These are phyloP conservation scores for Mechanitis messenoides DNA, from an alignment of 2,888 invertebrate species.

Conservation along the genomic window DNA sequence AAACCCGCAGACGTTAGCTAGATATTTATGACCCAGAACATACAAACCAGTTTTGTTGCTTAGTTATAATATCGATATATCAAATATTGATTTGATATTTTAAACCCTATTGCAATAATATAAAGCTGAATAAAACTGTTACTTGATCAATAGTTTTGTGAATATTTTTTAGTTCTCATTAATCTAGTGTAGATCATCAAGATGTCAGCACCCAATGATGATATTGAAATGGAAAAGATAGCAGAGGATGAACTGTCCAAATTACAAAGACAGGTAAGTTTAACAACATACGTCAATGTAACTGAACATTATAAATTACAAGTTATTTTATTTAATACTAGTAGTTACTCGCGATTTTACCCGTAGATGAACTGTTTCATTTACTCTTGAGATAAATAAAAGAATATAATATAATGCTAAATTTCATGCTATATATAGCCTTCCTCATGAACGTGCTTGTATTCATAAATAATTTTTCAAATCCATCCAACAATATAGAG, in stretches of 20 bases:
- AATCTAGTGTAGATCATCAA: constrained; percentile 21
- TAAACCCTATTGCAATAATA: too few relatives aligned
- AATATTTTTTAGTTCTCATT: background rate
- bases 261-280: constrained; percentile 82
- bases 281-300: background rate
- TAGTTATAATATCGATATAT: constrained; percentile 30
- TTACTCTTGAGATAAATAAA: too few relatives aligned
- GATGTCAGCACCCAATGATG: constrained; percentile 70
- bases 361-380: too few relatives aligned
- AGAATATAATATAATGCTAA: too few relatives aligned
- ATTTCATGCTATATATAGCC: too few relatives aligned
- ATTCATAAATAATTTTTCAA: too few relatives aligned
- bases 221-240: constrained; percentile 84
- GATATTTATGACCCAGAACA: too few relatives aligned
- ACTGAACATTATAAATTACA: background rate
- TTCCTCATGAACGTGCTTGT: too few relatives aligned
- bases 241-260: constrained; percentile 87
- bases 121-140: background rate
- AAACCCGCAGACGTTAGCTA: too few relatives aligned
- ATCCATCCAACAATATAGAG: too few relatives aligned
- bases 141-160: background rate
- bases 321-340: too few relatives aligned
- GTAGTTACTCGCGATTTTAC: too few relatives aligned
- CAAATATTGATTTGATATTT: background rate
- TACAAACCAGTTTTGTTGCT: constrained; percentile 1